Evolutionary conservation across 30 jellyfish, hydroid and myxozoan species (phyloP).

Genomic region (Aurelia coerulea): DNA sequence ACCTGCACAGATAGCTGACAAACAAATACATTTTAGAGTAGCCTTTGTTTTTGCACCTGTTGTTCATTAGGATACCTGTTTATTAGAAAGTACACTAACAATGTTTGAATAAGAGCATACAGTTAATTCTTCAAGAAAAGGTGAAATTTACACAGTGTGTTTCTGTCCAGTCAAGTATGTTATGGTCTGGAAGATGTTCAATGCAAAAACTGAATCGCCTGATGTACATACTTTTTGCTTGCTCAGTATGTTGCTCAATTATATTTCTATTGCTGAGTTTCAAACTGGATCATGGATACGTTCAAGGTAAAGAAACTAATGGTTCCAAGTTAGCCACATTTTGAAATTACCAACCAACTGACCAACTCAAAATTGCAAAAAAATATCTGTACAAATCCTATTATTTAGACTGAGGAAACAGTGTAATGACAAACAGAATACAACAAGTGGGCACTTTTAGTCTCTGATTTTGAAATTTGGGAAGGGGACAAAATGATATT

Average conservation of each 20-base stretch:
- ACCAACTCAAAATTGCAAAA: too few species aligned
- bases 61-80: too few species aligned
- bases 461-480: too few species aligned
- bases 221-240: conserved; percentile 36
- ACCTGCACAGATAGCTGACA: too few species aligned
- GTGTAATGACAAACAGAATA: too few species aligned
- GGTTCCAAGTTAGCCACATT: neutral
- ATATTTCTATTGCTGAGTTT: conserved; percentile 30
- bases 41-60: too few species aligned
- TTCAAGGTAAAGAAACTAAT: neutral
- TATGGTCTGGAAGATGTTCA: conserved; percentile 22
- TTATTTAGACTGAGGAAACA: too few species aligned
- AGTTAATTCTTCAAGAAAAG: neutral
- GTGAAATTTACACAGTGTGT: neutral
- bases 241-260: conserved; percentile 61
- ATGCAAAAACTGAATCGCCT: conserved; percentile 24
- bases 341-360: neutral
- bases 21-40: too few species aligned
- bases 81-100: too few species aligned
- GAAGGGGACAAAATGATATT: too few species aligned
- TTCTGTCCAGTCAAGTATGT: neutral
- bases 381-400: too few species aligned
- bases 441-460: too few species aligned
- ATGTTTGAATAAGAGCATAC: neutral
- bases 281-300: conserved; percentile 31